Conservation (phyloP, 2,888 invertebrate genomes). For the Hemicrepidius hirtus region DNA sequence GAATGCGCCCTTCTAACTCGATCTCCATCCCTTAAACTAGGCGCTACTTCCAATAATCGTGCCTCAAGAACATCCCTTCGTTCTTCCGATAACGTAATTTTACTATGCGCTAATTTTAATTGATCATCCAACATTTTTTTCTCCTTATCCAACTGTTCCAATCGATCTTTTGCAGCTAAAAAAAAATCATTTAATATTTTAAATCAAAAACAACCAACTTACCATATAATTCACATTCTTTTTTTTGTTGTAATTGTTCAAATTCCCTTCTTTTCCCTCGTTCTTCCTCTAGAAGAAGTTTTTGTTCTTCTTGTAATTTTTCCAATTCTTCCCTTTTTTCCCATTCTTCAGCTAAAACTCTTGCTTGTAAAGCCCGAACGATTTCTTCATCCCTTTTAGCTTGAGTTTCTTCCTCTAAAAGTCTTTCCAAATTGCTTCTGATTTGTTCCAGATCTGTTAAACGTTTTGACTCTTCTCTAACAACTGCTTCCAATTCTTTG, state of each 20-base stretch:
- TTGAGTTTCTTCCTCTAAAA: conserved; percentile 88
- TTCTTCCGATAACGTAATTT: conserved; percentile 81
- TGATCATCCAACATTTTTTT: conserved; percentile 82
- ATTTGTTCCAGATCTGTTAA: conserved; percentile 84
- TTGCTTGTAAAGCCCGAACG: conserved; percentile 80
- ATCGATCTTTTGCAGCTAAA: conserved; percentile 81
- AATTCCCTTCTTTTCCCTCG: conserved; percentile 84
- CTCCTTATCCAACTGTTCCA: conserved; percentile 83
- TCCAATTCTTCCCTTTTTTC: conserved; percentile 88
- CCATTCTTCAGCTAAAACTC: conserved; percentile 89
- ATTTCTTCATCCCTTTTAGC: conserved; percentile 91
- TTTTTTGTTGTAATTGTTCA: conserved; percentile 82
- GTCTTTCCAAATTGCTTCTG: conserved; percentile 80
- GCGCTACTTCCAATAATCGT: conserved; percentile 74
- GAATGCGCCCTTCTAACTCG: conserved; percentile 80
- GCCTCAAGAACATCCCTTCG: conserved; percentile 77
- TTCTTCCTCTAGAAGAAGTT: conserved; percentile 82
- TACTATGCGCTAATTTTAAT: conserved; percentile 80
- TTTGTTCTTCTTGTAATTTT: conserved; percentile 85
- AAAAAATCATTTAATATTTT: conserved; percentile 14
- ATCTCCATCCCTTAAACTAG: conserved; percentile 76
- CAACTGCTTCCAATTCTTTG: conserved; percentile 79
- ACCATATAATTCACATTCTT: conserved; percentile 82
- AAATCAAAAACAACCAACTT: conserved; percentile 46
- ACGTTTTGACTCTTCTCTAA: conserved; percentile 83